Percentiles rank a stretch among this genome's conserved stretches.
These are phyloP conservation scores for Festucalex cinctus DNA, from an alignment of 2,113 vertebrate genomes.

Conservation along the genomic window DNA sequence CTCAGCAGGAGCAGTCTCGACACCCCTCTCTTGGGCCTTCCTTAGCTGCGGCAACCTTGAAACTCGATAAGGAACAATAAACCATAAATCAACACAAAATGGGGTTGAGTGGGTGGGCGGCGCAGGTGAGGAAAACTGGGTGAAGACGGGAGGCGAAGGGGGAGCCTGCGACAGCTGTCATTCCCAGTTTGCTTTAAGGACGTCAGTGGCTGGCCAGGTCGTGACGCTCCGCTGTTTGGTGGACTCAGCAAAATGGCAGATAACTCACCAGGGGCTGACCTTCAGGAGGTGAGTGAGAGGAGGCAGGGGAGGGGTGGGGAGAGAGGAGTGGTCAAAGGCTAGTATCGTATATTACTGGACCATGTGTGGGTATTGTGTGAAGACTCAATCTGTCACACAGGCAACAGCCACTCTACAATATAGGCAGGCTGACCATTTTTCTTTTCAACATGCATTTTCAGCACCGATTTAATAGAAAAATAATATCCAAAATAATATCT, in stretches of 20 bases:
- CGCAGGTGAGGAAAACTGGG: constrained; percentile 14
- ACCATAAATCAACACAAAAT: constrained; percentile 59
- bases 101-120: constrained; percentile 31
- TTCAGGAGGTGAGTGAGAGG: constrained; percentile 46
- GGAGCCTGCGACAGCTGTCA: constrained; percentile 75
- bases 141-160: constrained; percentile 32
- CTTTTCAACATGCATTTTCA: not conserved
- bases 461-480: not conserved
- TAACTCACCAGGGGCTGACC: constrained; percentile 62
- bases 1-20: constrained; percentile 12
- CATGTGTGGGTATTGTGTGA: not conserved
- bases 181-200: constrained; percentile 77
- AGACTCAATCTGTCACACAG: not conserved
- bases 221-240: constrained; percentile 39
- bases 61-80: constrained; percentile 72
- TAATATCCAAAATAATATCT: not conserved
- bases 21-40: constrained; percentile 43
- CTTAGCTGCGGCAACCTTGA: constrained; percentile 71
- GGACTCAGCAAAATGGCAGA: constrained; percentile 65
- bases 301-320: constrained; percentile 1
- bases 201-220: constrained; percentile 61
- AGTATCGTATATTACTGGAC: not conserved
- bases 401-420: not conserved
- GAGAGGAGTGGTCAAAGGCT: constrained; percentile 4
- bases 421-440: not conserved